Base-by-base conservation (phyloP, 2,888 invertebrate genomes). In the Dolomedes plantarius region DNA sequence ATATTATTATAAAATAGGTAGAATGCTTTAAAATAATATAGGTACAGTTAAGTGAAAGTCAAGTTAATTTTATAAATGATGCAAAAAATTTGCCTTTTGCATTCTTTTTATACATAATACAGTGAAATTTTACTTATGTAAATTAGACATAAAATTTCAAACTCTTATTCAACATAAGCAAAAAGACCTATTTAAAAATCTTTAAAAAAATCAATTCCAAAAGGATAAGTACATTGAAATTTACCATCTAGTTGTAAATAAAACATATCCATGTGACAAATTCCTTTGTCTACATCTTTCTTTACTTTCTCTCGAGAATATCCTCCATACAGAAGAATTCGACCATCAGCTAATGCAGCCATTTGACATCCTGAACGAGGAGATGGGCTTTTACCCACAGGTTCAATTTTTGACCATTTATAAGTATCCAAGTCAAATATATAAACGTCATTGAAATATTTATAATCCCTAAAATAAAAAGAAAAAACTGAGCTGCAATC, bases 391-490 rank as follows among this genome's bases (percentile, higher is more conserved):
- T 82, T 78, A n/a, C 91, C 91, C 29, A 88, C 87, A 0, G 94
- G 92, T 74, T 94, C 93, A 69, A 97, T 90, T 90, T 95, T 95
- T 1, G 91, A 93, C 98, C 98, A 98, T 0, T 92, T 92, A 89
- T 96, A 94, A 0, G 94, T 94, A 90, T 96, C 96, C 88, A 96
- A 91, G 89, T 96, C 94, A 92, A 98, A 98, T 39, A 94, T 91
- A 91, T 96, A 93, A 0, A 97, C 91, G 91, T 98, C 98, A 91
- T 97, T 97, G 91, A 94, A 96, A 92, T 98, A 98, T 89, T 95
- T 95, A 91, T 95, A 97, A 87, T 96, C 95, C 79, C 96, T 91
- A 89, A 7, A n/a, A n/a, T n/a, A n/a, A n/a, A n/a, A n/a, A n/a
- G n/a, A n/a, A n/a, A n/a, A n/a, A 88, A 89, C 64, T 76, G 41